phyloP scores from a whole-genome alignment of 1,140 invertebrate species.

The Carcinoscorpius rotundicauda region DNA sequence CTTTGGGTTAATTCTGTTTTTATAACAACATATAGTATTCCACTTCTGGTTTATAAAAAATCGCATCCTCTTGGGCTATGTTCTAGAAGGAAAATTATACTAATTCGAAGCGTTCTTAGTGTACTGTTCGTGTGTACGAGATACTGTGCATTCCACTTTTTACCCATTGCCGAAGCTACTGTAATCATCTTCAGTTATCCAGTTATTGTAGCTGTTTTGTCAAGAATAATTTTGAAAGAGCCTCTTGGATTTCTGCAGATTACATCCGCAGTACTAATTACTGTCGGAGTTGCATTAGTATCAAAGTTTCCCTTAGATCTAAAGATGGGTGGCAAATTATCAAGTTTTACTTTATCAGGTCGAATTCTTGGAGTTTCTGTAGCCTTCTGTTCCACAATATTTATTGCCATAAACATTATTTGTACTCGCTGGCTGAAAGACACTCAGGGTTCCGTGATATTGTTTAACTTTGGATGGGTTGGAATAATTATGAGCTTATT shows the following conservation, averaged over 20 bases:
- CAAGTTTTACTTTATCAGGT: not conserved
- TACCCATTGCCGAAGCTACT: conserved; percentile 44
- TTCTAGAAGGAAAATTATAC: too few relatives aligned
- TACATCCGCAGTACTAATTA: conserved; percentile 37
- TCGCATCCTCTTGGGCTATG: too few relatives aligned
- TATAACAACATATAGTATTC: too few relatives aligned
- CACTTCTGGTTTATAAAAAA: too few relatives aligned
- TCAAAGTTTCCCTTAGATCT: conserved; percentile 40
- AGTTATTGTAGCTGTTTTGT: conserved; percentile 42
- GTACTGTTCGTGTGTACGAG: too few relatives aligned
- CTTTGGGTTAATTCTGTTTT: too few relatives aligned
- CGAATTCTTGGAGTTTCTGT: conserved; percentile 59
- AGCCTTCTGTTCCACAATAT: conserved; percentile 68
- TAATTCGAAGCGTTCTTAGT: too few relatives aligned
- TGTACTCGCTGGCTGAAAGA: conserved; percentile 53
- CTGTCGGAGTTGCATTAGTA: conserved; percentile 41
- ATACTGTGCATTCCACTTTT: conserved; percentile 40
- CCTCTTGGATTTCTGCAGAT: conserved; percentile 42
- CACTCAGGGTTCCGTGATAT: conserved; percentile 36
- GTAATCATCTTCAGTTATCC: conserved; percentile 47
- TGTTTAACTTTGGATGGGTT: conserved; percentile 35
- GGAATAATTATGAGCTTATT: conserved; percentile 63
- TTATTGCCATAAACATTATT: conserved; percentile 78
- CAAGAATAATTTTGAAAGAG: conserved; percentile 41
- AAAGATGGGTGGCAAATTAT: conserved; percentile 17